Conservation (phyloP, 2,888 invertebrate species). For the Alcis repandata region DNA sequence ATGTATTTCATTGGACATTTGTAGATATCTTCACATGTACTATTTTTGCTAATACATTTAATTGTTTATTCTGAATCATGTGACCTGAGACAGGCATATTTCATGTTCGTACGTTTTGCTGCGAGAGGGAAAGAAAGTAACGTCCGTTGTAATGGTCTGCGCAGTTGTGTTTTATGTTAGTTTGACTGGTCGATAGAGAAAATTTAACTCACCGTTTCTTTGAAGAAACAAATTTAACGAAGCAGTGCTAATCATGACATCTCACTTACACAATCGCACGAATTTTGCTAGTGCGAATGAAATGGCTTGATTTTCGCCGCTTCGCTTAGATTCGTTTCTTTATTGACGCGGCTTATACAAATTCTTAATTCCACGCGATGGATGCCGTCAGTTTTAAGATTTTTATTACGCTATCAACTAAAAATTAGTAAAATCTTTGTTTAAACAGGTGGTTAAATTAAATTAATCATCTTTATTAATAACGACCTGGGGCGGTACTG, state of each 20-base stretch:
- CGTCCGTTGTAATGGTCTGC: neutral
- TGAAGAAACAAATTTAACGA: too few species aligned
- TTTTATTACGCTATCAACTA: too few species aligned
- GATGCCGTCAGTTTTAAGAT: too few species aligned
- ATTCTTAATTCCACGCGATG: too few species aligned
- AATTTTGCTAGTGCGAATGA: too few species aligned
- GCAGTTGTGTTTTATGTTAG: slow-evolving; percentile 6
- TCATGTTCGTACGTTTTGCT: slow-evolving; percentile 10
- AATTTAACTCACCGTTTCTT: neutral
- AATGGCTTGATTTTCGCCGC: too few species aligned
- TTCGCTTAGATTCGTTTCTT: too few species aligned
- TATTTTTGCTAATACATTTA: slow-evolving; percentile 41
- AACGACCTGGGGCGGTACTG: too few species aligned
- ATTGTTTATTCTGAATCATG: slow-evolving; percentile 34
- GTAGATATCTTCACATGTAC: slow-evolving; percentile 37
- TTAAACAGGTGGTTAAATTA: neutral
- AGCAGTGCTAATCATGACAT: too few species aligned
- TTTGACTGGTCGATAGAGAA: slow-evolving; percentile 14
- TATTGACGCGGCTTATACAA: too few species aligned
- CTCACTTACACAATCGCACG: too few species aligned
- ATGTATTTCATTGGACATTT: slow-evolving; percentile 39
- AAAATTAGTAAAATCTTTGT: too few species aligned
- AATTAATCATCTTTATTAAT: neutral
- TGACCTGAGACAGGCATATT: slow-evolving; percentile 6
- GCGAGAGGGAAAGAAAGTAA: slow-evolving; percentile 28